phyloP scores from a whole-genome alignment of 1,140 invertebrate species.

The Procambarus virginalis region DNA sequence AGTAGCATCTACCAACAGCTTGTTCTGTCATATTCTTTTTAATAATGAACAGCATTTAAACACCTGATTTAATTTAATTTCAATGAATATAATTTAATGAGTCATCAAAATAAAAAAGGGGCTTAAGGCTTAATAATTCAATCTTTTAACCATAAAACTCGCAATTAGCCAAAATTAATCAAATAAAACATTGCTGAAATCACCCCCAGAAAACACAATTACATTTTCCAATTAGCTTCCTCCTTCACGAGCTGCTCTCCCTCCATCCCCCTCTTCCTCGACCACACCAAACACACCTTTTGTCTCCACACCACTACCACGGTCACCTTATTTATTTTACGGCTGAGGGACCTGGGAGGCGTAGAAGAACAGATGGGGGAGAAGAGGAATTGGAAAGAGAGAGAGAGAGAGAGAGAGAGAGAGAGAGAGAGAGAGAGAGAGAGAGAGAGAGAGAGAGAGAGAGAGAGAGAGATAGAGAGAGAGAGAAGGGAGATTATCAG shows the following conservation, averaged over 20 bases:
- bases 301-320: neutral
- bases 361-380: neutral
- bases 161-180: too few species aligned
- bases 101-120: too few species aligned
- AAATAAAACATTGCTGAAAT: too few species aligned
- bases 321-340: neutral
- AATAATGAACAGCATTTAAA: too few species aligned
- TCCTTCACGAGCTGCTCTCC: neutral
- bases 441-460: neutral
- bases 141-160: too few species aligned
- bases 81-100: too few species aligned
- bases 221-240: too few species aligned
- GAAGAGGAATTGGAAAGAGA: neutral
- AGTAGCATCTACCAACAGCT: too few species aligned
- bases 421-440: neutral
- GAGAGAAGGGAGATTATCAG: neutral
- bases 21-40: too few species aligned
- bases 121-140: too few species aligned
- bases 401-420: slow-evolving; percentile 6
- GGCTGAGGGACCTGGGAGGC: neutral
- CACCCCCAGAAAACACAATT: too few species aligned
- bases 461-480: neutral
- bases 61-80: too few species aligned
- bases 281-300: neutral
- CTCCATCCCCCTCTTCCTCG: neutral